phyloP scores from a whole-genome alignment of 2,113 vertebrate genomes.

The Macquaria australasica region DNA sequence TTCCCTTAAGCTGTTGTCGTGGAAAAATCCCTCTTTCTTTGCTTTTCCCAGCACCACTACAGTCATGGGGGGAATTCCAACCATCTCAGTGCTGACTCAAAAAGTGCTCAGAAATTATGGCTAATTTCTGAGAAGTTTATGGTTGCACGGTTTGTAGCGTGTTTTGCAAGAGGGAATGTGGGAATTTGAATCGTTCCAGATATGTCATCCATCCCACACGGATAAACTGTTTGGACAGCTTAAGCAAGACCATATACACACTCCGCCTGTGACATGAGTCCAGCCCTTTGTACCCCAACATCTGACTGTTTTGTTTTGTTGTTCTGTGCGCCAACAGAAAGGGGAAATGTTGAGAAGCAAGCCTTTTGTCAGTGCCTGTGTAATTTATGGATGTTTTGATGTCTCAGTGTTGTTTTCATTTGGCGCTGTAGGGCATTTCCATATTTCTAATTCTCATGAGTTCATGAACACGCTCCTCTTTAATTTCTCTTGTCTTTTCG shows the following conservation, averaged over 20 bases:
- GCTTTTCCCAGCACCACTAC: slow-evolving; percentile 22
- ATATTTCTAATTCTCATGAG: slow-evolving; percentile 17
- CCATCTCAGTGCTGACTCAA: slow-evolving; percentile 55
- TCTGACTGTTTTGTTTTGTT: slow-evolving; percentile 60
- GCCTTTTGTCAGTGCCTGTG: slow-evolving; percentile 35
- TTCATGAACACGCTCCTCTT: slow-evolving; percentile 7
- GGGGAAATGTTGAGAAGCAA: slow-evolving; percentile 23
- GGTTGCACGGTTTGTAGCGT: slow-evolving; percentile 45
- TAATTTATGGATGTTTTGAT: slow-evolving; percentile 40
- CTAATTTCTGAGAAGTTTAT: slow-evolving; percentile 55
- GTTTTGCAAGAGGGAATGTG: slow-evolving; percentile 58
- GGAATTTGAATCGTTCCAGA: slow-evolving; percentile 65
- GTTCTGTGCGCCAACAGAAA: slow-evolving; percentile 26
- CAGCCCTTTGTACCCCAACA: slow-evolving; percentile 29
- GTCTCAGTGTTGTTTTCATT: slow-evolving; percentile 49
- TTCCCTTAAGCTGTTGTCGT: slow-evolving; percentile 23
- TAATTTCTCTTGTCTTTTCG: slow-evolving; percentile 26
- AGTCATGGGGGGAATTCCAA: slow-evolving; percentile 62
- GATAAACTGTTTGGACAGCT: slow-evolving; percentile 73
- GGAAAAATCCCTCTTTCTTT: slow-evolving; percentile 20
- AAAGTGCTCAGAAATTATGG: slow-evolving; percentile 39
- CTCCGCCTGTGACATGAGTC: slow-evolving; percentile 38
- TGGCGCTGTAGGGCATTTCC: slow-evolving; percentile 8
- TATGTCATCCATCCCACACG: slow-evolving; percentile 61
- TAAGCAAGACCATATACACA: slow-evolving; percentile 44